Base-by-base conservation (phyloP, 1,140 invertebrate genomes). In the Drosophila gunungcola region DNA sequence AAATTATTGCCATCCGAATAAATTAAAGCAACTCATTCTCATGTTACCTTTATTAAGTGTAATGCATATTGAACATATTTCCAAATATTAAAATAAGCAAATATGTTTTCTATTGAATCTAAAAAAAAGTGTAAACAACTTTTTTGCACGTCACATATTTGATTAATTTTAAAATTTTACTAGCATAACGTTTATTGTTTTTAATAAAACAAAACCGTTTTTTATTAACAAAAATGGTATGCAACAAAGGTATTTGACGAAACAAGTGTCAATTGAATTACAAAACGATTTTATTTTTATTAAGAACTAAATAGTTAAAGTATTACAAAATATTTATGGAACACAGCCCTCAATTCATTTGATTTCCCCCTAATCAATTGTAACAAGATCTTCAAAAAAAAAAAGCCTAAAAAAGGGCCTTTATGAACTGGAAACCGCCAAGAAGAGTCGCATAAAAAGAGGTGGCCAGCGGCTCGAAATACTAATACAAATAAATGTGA, bases 401-500 rank as follows among this genome's bases (percentile, higher is more conserved):
- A 67, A 56, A 56, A 41, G 7, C 1, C 12, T 21, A 3, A 27
- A 68, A 68, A 52, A 36, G 60, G 21, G 29, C 34, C 29, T 52
- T 34, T 10, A 39, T 52, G 55, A 77, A 69, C 29, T 43, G 25
- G 48, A 68, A 77, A 56, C 78, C 60, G 25, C 39, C 39, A 57
- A 63, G 38, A 29, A 46, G 27, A 82, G 90, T 74, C 73, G 46
- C 39, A 52, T 55, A 51, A 61, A 57, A 54, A 79, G 21, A 43
- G 67, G 7, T 13, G 27, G 58, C 32, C n/a, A 25, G 32, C 52
- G 61, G 53, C 73, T 77, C 54, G 55, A 77, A 77, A 60, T 60
- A 76, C 73, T 65, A 65, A 61, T 64, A 51, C 72, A 77, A 77
- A 69, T 77, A 80, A 75, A 80, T 80, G 68, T 64, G 55, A 82